phyloP scores from a whole-genome alignment of 2,113 vertebrate genomes.

The Scortum barcoo region DNA sequence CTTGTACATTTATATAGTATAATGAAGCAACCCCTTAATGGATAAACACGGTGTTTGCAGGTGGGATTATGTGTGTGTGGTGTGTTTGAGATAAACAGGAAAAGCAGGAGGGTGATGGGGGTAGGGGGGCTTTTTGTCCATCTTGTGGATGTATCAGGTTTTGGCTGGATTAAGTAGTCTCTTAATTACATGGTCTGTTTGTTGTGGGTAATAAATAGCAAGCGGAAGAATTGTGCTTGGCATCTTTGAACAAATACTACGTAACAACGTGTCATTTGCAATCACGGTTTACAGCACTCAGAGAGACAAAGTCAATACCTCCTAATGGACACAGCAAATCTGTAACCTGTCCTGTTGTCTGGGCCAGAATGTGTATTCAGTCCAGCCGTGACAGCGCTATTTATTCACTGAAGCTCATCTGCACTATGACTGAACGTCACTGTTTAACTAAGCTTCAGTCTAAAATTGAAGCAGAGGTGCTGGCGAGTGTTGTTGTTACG shows the following conservation, averaged over 20 bases:
- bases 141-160: slow-evolving; percentile 46
- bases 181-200: slow-evolving; percentile 78
- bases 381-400: slow-evolving; percentile 5
- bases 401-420: slow-evolving; percentile 37
- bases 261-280: slow-evolving; percentile 72
- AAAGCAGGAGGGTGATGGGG: background rate
- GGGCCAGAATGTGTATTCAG: slow-evolving; percentile 30
- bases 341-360: slow-evolving; percentile 55
- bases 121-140: background rate
- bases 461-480: slow-evolving; percentile 6
- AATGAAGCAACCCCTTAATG: slow-evolving; percentile 48
- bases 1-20: slow-evolving; percentile 25
- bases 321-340: slow-evolving; percentile 73
- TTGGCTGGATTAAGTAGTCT: slow-evolving; percentile 65
- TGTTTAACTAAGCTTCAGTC: slow-evolving; percentile 9
- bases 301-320: slow-evolving; percentile 70
- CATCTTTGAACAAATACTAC: slow-evolving; percentile 67
- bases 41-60: slow-evolving; percentile 29
- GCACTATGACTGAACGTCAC: slow-evolving; percentile 30
- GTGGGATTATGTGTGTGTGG: slow-evolving; percentile 44
- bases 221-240: slow-evolving; percentile 65
- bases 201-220: slow-evolving; percentile 64
- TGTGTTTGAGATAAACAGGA: slow-evolving; percentile 54
- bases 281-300: slow-evolving; percentile 75
- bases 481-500: background rate